Conservation (phyloP, 2,797 vertebrate species). For the Channa striata region DNA sequence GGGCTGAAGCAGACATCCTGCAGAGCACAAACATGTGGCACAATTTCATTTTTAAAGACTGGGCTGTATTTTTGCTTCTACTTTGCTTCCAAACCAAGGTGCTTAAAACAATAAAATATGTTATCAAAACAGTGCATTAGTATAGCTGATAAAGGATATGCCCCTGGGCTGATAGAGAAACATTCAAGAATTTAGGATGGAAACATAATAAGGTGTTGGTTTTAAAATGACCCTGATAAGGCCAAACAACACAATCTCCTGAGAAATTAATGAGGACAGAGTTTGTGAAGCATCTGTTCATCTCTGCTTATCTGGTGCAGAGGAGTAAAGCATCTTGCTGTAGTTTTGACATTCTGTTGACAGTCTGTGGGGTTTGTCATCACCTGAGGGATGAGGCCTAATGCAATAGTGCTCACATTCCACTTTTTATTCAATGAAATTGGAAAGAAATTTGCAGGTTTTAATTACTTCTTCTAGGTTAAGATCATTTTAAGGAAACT, state of each 20-base stretch:
- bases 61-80: not conserved
- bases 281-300: slow-evolving; percentile 24
- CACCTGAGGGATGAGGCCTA: slow-evolving; percentile 8
- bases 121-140: slow-evolving; percentile 23
- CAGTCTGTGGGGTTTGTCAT: slow-evolving; percentile 13
- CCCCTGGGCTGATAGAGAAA: slow-evolving; percentile 2
- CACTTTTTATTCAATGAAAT: slow-evolving; percentile 60
- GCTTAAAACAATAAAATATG: not conserved
- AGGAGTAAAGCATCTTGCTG: slow-evolving; percentile 22
- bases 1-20: too few species aligned
- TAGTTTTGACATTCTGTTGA: slow-evolving; percentile 12
- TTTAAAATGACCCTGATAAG: slow-evolving; percentile 39
- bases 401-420: slow-evolving; percentile 19
- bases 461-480: slow-evolving; percentile 12
- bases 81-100: not conserved
- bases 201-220: slow-evolving; percentile 53
- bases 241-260: slow-evolving; percentile 17
- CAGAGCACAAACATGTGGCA: too few species aligned
- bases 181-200: slow-evolving; percentile 23
- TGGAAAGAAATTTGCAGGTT: slow-evolving; percentile 20
- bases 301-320: slow-evolving; percentile 28
- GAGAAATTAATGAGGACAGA: slow-evolving; percentile 34
- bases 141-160: slow-evolving; percentile 18
- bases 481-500: slow-evolving; percentile 16
- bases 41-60: too few species aligned